Conservation (phyloP, 2,888 invertebrate species). For the Pollenia amentaria region DNA sequence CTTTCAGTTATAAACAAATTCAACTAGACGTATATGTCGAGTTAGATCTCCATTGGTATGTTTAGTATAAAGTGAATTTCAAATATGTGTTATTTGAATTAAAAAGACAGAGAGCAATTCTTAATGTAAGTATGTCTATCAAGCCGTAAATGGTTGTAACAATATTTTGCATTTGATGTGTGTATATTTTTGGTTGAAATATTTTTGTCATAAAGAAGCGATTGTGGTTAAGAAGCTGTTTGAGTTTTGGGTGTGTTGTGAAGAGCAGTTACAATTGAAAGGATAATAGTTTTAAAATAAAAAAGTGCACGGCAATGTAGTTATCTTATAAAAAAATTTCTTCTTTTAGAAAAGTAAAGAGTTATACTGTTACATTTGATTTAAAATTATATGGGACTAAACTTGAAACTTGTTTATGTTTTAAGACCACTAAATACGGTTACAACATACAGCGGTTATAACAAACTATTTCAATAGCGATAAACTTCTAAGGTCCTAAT, state of each 20-base stretch:
- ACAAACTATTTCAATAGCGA: no score
- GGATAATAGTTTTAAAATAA: neutral
- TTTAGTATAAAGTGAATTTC: slow-evolving; percentile 58
- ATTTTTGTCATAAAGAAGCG: neutral
- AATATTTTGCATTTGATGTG: neutral
- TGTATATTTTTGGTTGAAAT: neutral
- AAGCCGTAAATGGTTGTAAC: slow-evolving; percentile 5
- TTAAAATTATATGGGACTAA: no score
- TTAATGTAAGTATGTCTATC: neutral
- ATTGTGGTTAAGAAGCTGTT: neutral
- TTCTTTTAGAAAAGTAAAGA: no score
- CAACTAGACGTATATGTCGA: slow-evolving; percentile 60
- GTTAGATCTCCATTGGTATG: slow-evolving; percentile 57
- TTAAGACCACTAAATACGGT: no score
- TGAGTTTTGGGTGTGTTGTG: neutral
- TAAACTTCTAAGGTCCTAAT: no score
- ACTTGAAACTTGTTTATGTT: no score
- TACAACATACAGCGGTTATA: no score
- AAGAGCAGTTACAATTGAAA: neutral
- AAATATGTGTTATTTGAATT: slow-evolving; percentile 67
- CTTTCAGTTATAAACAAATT: slow-evolving; percentile 59
- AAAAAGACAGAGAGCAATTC: slow-evolving; percentile 44
- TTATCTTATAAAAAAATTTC: no score
- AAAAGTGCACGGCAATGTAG: no score
- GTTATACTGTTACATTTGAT: no score